phyloP scores from a whole-genome alignment of 2,888 invertebrate genomes.

The Meganola albula region DNA sequence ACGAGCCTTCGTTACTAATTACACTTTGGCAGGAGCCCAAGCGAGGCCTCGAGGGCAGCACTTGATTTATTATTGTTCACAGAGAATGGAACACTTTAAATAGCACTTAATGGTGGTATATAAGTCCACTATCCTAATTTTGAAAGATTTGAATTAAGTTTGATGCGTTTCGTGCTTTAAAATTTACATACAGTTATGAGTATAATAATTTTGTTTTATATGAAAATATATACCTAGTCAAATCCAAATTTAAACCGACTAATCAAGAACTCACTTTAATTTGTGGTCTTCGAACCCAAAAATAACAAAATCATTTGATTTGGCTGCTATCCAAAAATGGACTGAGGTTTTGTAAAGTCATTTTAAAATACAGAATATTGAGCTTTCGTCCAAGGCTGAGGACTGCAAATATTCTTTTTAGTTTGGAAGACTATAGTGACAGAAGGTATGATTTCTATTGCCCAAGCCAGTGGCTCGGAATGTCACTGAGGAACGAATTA shows the following conservation, averaged over 20 bases:
- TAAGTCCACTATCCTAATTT: slow-evolving; percentile 42
- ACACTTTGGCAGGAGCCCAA: slow-evolving; percentile 66
- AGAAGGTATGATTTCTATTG: background rate
- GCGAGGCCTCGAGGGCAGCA: slow-evolving; percentile 44
- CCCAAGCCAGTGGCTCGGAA: too few species aligned
- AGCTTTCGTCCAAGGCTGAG: too few species aligned
- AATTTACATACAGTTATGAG: background rate
- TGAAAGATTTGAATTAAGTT: slow-evolving; percentile 11
- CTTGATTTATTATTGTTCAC: slow-evolving; percentile 67
- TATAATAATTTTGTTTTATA: background rate
- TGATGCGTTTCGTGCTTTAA: background rate
- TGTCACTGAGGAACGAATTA: too few species aligned
- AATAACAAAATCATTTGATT: slow-evolving; percentile 23
- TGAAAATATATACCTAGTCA: background rate
- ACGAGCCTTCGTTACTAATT: slow-evolving; percentile 61
- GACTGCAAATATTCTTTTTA: too few species aligned
- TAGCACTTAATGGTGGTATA: slow-evolving; percentile 51
- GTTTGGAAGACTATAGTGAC: background rate
- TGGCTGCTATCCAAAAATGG: slow-evolving; percentile 27
- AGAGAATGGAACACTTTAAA: slow-evolving; percentile 59
- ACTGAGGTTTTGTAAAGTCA: slow-evolving; percentile 16
- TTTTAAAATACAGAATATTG: too few species aligned
- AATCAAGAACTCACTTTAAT: slow-evolving; percentile 13
- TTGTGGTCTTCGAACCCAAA: slow-evolving; percentile 17
- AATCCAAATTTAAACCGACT: slow-evolving; percentile 2